Conservation (phyloP, 2,113 vertebrate genomes). For the Pituophis catenifer region DNA sequence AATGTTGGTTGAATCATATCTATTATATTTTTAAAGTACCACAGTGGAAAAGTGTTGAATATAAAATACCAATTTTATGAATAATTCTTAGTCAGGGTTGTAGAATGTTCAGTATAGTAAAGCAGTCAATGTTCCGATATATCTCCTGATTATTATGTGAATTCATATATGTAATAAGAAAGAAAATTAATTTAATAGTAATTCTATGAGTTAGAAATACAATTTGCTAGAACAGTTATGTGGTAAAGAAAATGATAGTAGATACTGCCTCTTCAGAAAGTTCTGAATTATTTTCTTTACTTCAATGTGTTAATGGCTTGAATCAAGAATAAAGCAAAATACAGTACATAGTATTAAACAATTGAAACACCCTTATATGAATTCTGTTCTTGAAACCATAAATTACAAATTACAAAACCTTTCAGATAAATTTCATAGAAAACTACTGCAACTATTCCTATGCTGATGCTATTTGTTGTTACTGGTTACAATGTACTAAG, state of each 20-base stretch:
- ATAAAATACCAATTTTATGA: background rate
- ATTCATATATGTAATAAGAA: background rate
- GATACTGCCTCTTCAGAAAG: conserved; percentile 36
- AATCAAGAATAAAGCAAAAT: conserved; percentile 31
- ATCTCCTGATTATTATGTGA: background rate
- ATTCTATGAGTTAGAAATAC: conserved; percentile 28
- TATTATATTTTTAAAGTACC: background rate
- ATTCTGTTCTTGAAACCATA: background rate
- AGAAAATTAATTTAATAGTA: background rate
- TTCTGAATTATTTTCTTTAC: conserved; percentile 47
- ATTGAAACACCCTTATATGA: conserved; percentile 21
- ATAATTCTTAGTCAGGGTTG: background rate
- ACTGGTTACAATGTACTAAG: background rate
- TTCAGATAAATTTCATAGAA: background rate
- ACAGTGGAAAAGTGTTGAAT: background rate
- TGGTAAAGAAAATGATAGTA: conserved; percentile 26
- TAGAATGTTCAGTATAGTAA: background rate
- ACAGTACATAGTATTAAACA: conserved; percentile 7
- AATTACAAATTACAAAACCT: background rate
- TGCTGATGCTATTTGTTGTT: background rate
- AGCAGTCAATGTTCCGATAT: background rate
- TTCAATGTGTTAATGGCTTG: conserved; percentile 32
- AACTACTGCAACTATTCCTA: background rate
- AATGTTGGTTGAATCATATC: background rate
- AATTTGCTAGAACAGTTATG: conserved; percentile 23